phyloP scores from a whole-genome alignment of 2,888 invertebrate species.

The Caenorhabditis sp. region DNA sequence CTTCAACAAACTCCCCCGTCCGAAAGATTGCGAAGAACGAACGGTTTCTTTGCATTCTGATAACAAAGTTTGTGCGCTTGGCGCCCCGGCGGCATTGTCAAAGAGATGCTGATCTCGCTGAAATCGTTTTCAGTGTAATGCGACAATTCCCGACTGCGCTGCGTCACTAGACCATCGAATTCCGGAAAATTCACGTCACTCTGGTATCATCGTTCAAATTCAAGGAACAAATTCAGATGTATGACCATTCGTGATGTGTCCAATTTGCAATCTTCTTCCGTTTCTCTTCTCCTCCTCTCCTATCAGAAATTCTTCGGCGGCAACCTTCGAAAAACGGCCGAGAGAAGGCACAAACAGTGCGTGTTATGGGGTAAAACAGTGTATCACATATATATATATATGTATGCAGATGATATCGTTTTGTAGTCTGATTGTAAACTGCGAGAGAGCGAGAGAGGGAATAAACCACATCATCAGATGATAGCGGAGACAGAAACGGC shows the following conservation, averaged over 20 bases:
- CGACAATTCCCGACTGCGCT: not conserved
- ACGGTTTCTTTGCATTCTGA: not conserved
- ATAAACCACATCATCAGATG: slow-evolving; percentile 26
- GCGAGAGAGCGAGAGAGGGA: too few relatives aligned
- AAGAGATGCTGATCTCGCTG: slow-evolving; percentile 20
- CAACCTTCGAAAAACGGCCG: slow-evolving; percentile 30
- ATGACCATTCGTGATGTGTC: too few relatives aligned
- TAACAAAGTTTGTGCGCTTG: not conserved
- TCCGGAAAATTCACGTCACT: slow-evolving; percentile 15
- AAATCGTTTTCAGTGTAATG: not conserved
- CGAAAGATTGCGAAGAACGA: too few relatives aligned
- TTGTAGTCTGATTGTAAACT: slow-evolving; percentile 22
- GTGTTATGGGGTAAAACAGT: slow-evolving; percentile 13
- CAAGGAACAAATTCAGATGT: too few relatives aligned
- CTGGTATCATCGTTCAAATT: too few relatives aligned
- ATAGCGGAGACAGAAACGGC: not conserved
- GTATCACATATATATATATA: not conserved
- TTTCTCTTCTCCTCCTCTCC: not conserved
- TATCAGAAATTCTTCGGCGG: slow-evolving; percentile 20
- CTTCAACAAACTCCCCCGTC: too few relatives aligned
- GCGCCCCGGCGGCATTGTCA: slow-evolving; percentile 14
- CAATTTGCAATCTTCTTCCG: slow-evolving; percentile 7
- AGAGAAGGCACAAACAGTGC: slow-evolving; percentile 10
- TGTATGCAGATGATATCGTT: slow-evolving; percentile 19
- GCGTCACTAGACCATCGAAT: slow-evolving; percentile 24